These are phyloP conservation scores for Diabrotica virgifera DNA, from an alignment of 1,140 invertebrate species.

Conservation along the genomic window DNA sequence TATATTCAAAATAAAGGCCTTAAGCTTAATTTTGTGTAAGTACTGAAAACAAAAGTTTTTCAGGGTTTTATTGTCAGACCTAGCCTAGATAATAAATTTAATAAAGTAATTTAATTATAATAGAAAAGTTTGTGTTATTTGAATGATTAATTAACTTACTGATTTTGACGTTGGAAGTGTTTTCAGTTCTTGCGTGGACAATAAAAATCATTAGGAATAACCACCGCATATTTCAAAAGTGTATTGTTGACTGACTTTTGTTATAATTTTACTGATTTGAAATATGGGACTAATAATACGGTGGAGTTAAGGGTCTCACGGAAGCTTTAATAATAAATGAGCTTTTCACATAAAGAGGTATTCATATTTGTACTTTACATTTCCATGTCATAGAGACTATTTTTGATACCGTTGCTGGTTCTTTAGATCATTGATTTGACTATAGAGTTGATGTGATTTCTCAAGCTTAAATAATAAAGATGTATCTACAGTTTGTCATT, in stretches of 20 bases:
- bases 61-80: too few species aligned
- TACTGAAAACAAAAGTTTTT: too few species aligned
- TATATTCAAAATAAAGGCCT: too few species aligned
- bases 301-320: background rate
- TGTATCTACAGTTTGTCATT: too few species aligned
- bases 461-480: too few species aligned
- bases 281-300: background rate
- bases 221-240: background rate
- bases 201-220: background rate
- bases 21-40: too few species aligned
- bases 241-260: background rate
- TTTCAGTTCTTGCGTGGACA: background rate
- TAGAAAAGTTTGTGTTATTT: too few species aligned
- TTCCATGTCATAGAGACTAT: background rate
- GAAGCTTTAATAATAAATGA: background rate
- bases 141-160: too few species aligned
- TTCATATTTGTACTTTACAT: background rate
- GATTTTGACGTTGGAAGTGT: too few species aligned
- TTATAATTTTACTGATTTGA: background rate
- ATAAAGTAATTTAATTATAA: too few species aligned
- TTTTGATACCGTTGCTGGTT: background rate
- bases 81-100: too few species aligned
- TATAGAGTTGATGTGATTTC: too few species aligned
- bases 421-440: background rate
- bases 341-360: background rate